A percentile compares a stretch with the other conserved stretches of the same genome.
phyloP scores from a whole-genome alignment of 1,140 invertebrate species.

The Euschistus heros region DNA sequence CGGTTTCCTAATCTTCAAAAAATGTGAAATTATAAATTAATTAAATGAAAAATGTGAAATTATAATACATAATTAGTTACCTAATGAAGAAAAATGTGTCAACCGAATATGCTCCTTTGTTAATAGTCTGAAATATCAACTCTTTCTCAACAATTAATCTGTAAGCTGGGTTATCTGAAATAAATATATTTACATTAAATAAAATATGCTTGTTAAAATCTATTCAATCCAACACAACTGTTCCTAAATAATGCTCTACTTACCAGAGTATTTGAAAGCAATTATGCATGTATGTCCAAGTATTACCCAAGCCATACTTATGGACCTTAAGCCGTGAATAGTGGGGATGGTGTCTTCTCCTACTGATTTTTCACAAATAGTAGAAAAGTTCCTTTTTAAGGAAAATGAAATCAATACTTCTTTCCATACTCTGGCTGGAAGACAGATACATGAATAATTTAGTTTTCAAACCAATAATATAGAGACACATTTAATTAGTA shows the following conservation, averaged over 20 bases:
- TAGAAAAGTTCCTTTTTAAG: slow-evolving; percentile 56
- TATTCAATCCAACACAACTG: background rate
- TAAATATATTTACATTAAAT: background rate
- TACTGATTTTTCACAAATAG: slow-evolving; percentile 65
- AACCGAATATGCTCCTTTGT: slow-evolving; percentile 79
- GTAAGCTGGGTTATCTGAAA: slow-evolving; percentile 63
- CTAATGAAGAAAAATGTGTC: slow-evolving; percentile 84
- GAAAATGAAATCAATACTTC: slow-evolving; percentile 71
- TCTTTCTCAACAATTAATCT: slow-evolving; percentile 64
- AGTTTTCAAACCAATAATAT: no score
- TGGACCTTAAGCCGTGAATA: slow-evolving; percentile 67
- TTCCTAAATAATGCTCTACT: slow-evolving; percentile 2
- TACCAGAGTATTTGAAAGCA: slow-evolving; percentile 66
- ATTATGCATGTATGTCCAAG: slow-evolving; percentile 79
- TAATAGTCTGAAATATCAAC: slow-evolving; percentile 70
- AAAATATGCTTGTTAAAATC: background rate
- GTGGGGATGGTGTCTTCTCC: slow-evolving; percentile 69
- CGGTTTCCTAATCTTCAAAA: background rate
- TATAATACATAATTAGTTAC: slow-evolving; percentile 31
- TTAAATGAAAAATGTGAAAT: background rate
- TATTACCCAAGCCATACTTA: slow-evolving; percentile 89
- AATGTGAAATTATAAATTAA: background rate
- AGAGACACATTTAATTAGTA: no score
- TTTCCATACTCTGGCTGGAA: slow-evolving; percentile 44
- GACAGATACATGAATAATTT: background rate